A percentile compares a stretch with the other conserved stretches of the same genome.
phyloP scores from a whole-genome alignment of 2,888 invertebrate genomes.

The Caenorhabditis angaria region DNA sequence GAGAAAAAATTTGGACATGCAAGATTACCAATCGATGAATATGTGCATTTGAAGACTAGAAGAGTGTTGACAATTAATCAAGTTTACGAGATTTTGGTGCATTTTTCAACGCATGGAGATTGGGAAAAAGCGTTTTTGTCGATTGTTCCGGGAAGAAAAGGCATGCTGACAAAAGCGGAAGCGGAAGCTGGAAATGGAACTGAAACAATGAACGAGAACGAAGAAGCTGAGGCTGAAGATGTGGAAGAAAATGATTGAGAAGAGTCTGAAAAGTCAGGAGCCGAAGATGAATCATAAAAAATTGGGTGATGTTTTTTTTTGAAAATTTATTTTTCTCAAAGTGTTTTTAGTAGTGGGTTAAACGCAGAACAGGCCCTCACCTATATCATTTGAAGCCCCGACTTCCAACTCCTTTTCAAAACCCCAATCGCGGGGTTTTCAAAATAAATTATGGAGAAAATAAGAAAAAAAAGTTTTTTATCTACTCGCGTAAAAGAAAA shows the following conservation, averaged over 20 bases:
- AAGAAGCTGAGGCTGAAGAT: conserved; percentile 2
- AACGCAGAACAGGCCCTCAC: too few relatives aligned
- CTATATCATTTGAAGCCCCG: too few relatives aligned
- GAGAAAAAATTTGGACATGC: conserved; percentile 76
- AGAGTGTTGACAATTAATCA: conserved; percentile 89
- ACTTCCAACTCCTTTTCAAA: too few relatives aligned
- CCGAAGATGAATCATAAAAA: too few relatives aligned
- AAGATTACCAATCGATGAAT: conserved; percentile 86
- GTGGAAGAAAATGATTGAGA: not conserved
- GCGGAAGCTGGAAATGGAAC: conserved; percentile 12
- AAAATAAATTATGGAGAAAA: too few relatives aligned
- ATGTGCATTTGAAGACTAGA: conserved; percentile 85
- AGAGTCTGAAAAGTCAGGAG: too few relatives aligned
- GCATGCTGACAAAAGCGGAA: conserved; percentile 40
- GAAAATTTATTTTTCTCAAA: too few relatives aligned
- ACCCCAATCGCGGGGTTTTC: too few relatives aligned
- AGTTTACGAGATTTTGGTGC: conserved; percentile 77
- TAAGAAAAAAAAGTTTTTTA: too few relatives aligned
- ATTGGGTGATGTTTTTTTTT: too few relatives aligned
- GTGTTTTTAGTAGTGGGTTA: too few relatives aligned
- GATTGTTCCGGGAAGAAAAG: conserved; percentile 63
- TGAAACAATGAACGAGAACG: conserved; percentile 12
- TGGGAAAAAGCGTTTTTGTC: conserved; percentile 72
- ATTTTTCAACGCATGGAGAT: conserved; percentile 72
- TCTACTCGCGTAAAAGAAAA: too few relatives aligned